Percentiles rank a stretch among this genome's conserved stretches.
These are phyloP conservation scores for Chelon auratus DNA, from an alignment of 2,797 vertebrate species.

Conservation along the genomic window DNA sequence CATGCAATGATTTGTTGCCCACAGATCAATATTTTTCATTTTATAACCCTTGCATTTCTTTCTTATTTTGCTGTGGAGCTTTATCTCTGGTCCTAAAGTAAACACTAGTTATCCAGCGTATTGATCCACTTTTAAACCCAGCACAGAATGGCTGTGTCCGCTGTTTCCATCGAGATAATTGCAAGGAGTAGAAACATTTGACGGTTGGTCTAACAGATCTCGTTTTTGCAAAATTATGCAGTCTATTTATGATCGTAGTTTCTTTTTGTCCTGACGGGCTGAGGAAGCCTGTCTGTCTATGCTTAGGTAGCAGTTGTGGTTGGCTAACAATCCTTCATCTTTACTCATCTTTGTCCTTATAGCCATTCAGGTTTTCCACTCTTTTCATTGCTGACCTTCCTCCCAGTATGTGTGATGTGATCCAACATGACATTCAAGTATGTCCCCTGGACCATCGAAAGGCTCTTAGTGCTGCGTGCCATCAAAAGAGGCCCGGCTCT, in stretches of 20 bases:
- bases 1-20: background rate
- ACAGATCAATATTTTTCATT: constrained; percentile 12
- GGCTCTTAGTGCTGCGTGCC: constrained; percentile 64
- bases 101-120: constrained; percentile 15
- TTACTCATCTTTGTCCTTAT: constrained; percentile 46
- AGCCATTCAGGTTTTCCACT: constrained; percentile 42
- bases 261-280: background rate
- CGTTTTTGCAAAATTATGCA: constrained; percentile 31
- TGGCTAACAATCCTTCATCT: constrained; percentile 32
- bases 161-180: constrained; percentile 53
- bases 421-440: constrained; percentile 77
- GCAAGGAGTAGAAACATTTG: constrained; percentile 29
- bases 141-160: constrained; percentile 14
- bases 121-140: constrained; percentile 19
- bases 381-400: constrained; percentile 73
- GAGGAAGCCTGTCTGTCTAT: background rate
- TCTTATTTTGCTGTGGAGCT: background rate
- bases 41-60: background rate
- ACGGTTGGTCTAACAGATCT: constrained; percentile 46
- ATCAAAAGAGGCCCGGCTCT: constrained; percentile 47
- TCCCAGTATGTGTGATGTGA: constrained; percentile 73
- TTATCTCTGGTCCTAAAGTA: constrained; percentile 10
- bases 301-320: constrained; percentile 27
- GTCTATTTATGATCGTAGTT: constrained; percentile 20
- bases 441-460: constrained; percentile 67